Evolutionary conservation across 2,113 vertebrate genomes (phyloP).

Genomic region (Onychorhynchus coronatus): DNA sequence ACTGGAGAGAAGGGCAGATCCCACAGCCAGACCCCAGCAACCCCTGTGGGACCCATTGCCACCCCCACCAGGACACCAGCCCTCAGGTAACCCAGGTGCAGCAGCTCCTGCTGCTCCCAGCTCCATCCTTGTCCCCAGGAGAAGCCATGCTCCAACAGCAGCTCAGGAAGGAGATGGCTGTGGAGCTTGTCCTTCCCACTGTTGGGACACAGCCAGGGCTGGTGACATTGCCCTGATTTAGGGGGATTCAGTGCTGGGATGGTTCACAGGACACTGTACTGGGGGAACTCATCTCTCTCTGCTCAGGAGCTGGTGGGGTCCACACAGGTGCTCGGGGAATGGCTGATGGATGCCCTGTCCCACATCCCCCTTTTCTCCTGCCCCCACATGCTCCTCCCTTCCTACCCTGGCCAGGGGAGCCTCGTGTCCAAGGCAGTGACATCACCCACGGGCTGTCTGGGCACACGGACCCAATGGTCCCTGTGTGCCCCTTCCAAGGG

Average conservation of each 20-base stretch:
- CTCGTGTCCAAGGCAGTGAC: not conserved
- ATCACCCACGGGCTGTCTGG: rapidly evolving
- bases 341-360: not conserved
- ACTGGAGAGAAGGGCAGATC: not conserved
- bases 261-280: not conserved
- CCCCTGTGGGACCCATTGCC: rapidly evolving
- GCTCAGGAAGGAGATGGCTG: not conserved
- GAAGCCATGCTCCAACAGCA: not conserved
- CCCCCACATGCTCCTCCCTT: not conserved
- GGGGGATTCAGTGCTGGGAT: rapidly evolving
- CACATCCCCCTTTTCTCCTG: not conserved
- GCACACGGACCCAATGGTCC: too few relatives aligned
- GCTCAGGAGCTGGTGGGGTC: not conserved
- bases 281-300: too few relatives aligned
- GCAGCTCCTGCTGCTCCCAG: not conserved
- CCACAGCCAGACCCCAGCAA: not conserved
- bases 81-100: too few relatives aligned
- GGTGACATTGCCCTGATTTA: rapidly evolving
- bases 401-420: not conserved
- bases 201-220: rapidly evolving
- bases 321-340: not conserved
- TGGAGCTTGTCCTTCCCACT: not conserved
- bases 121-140: rapidly evolving
- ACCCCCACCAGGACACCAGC: not conserved
- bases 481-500: rapidly evolving